Percentiles rank a stretch among this genome's conserved stretches.
Evolutionary conservation across 2,797 vertebrate genomes (phyloP).

Genomic region (Emys orbicularis): DNA sequence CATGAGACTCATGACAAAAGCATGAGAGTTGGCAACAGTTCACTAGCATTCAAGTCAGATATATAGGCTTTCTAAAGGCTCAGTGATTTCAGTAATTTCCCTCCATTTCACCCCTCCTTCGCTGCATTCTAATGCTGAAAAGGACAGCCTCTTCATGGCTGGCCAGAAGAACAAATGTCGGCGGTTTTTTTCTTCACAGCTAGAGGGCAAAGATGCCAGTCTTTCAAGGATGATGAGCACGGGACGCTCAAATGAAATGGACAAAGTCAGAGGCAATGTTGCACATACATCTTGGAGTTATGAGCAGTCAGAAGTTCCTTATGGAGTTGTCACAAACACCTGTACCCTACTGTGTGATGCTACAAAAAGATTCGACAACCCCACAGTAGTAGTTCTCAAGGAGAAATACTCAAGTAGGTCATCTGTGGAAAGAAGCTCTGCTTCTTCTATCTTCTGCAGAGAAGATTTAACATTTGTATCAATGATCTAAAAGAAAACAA

Average conservation of each 20-base stretch:
- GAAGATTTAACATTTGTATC: not conserved
- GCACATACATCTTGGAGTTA: not conserved
- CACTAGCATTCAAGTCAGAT: too few species aligned
- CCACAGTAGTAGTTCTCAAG: not conserved
- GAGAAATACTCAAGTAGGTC: not conserved
- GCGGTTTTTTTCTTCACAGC: not conserved
- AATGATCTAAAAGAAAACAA: too few species aligned
- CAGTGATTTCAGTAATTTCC: fast-evolving
- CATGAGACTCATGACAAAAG: too few species aligned
- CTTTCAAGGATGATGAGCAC: not conserved
- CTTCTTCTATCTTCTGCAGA: not conserved
- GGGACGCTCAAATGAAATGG: not conserved
- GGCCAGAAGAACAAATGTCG: not conserved
- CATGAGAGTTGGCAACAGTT: too few species aligned
- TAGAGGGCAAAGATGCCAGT: not conserved
- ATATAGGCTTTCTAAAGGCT: too few species aligned
- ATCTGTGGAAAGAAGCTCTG: not conserved
- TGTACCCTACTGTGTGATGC: not conserved
- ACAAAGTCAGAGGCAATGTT: not conserved
- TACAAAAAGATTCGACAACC: not conserved
- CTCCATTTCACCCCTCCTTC: not conserved
- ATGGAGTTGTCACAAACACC: not conserved
- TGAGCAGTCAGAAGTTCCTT: not conserved
- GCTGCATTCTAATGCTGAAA: not conserved
- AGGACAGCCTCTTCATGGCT: not conserved